Evolutionary conservation across 2,888 invertebrate species (phyloP), one percentile per base, ranked within the genome.

Genomic region (Volucella zonaria): DNA sequence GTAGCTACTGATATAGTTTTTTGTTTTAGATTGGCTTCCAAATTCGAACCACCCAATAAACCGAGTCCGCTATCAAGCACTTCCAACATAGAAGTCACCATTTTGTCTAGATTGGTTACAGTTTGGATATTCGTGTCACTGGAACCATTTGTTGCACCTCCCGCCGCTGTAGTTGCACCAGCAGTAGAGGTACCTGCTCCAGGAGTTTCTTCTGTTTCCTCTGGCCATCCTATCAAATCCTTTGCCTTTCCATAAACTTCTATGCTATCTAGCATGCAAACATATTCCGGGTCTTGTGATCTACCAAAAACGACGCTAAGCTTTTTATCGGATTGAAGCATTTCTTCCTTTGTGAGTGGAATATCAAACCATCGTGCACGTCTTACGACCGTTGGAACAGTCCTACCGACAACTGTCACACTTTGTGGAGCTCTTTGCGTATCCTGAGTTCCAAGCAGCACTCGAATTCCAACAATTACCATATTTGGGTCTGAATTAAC

Each of bases 191-290:
- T 83, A 0, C 91, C 88, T 1, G 92, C 87, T 10, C 91, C 90
- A 12, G 91, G 88, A 3, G 89, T 89, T 85, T 98, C 98, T 89
- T 98, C 98, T 9, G 94, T 95, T 89, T 99, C 98, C 90, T 99
- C 98, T 0, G 98, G 98, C 99, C 98, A 99, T 52, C 98, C 98
- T 89, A 99, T 98, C 0, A 96, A 94, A 90, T 98, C 98, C 92
- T 99, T 99, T 1, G 97, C 96, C 92, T 98, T 98, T 1, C 98
- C 98, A 90, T 98, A 98, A 90, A 97, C 95, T 93, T 98, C 98
- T 23, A 99, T 95, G 59, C 97, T 97, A 91, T 99, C 98, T 0
- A 99, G 94, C 95, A 98, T 96, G 0, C 96, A 97, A 6, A 98
- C 96, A 54, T 96, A 96, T 89, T 97, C 95, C 8, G 96, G 95